Conservation (phyloP, 2,113 vertebrate species). For the Setophaga petechia region DNA sequence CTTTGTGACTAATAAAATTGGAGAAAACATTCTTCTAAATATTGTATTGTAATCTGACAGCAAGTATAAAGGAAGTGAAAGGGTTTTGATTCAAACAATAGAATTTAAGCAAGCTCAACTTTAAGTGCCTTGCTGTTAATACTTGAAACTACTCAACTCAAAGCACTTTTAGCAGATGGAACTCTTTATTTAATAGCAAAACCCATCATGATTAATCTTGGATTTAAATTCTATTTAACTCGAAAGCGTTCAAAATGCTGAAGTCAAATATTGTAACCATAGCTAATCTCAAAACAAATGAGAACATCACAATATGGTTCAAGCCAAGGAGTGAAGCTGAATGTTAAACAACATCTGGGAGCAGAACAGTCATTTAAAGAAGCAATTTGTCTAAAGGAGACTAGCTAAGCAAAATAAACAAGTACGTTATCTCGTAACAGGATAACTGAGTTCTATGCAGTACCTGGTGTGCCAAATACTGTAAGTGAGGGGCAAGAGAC, state of each 20-base stretch:
- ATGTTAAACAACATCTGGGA: not conserved
- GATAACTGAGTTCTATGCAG: not conserved
- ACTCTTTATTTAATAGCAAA: not conserved
- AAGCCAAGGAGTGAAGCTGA: not conserved
- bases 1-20: not conserved
- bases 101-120: not conserved
- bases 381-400: not conserved
- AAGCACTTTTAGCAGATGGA: slow-evolving; percentile 14
- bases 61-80: not conserved
- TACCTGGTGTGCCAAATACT: not conserved
- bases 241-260: not conserved
- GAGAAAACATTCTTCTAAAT: not conserved
- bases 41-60: not conserved
- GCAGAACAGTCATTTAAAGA: not conserved
- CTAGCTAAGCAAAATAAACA: not conserved
- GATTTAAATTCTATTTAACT: slow-evolving; percentile 21
- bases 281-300: slow-evolving; percentile 31
- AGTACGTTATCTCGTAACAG: not conserved
- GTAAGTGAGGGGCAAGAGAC: not conserved
- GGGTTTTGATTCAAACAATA: not conserved
- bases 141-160: not conserved
- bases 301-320: not conserved
- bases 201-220: not conserved
- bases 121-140: not conserved
- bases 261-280: slow-evolving; percentile 24